Evolutionary conservation across 2,797 vertebrate genomes (phyloP).

Genomic region (Brachymystax lenok): DNA sequence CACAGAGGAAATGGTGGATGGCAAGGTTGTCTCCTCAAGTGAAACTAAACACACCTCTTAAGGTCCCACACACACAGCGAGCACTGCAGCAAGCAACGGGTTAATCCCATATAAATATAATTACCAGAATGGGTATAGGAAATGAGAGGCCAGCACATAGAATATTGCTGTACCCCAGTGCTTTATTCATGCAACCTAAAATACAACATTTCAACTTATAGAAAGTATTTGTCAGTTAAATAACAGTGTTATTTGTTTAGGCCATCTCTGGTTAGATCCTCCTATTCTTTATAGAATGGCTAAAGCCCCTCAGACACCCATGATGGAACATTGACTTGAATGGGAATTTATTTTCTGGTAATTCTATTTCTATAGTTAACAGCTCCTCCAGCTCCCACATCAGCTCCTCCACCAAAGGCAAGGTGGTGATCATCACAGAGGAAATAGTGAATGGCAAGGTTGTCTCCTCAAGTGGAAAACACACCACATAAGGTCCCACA

Average conservation of each 20-base stretch:
- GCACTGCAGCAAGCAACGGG: not conserved
- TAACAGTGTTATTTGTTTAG: no score
- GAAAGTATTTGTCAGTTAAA: no score
- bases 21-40: constrained; percentile 73
- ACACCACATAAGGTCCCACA: no score
- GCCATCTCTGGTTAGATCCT: not conserved
- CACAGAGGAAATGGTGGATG: constrained; percentile 81
- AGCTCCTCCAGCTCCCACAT: not conserved
- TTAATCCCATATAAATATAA: not conserved
- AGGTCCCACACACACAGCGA: constrained; percentile 12
- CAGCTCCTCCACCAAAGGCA: constrained; percentile 11
- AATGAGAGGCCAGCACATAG: no score
- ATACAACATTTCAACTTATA: no score
- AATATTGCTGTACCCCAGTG: no score
- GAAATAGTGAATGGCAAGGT: constrained; percentile 80
- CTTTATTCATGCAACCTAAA: no score
- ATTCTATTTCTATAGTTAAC: no score
- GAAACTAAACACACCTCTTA: constrained; percentile 1
- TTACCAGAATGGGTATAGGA: not conserved
- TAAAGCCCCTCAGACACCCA: not conserved
- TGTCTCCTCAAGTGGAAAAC: constrained; percentile 54
- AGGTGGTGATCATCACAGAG: constrained; percentile 80
- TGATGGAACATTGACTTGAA: not conserved
- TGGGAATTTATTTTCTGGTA: not conserved
- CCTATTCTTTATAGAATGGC: not conserved